Percentiles rank a stretch among this genome's conserved stretches.
Conservation (phyloP, 2,113 vertebrate species). For the Corythornis madagascariensis region DNA sequence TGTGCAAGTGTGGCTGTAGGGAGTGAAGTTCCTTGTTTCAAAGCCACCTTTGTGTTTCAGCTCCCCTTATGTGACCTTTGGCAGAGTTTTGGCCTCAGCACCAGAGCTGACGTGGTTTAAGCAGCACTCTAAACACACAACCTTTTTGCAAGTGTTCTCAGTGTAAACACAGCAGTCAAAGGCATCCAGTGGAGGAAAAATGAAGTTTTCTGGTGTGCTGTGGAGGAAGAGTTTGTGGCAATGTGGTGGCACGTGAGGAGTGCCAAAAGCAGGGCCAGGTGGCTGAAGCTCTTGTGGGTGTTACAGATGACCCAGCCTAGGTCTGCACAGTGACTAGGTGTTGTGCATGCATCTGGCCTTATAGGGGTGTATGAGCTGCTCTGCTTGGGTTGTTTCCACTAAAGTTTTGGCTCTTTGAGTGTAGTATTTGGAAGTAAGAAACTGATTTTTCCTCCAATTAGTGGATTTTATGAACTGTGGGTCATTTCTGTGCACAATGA, state of each 20-base stretch:
- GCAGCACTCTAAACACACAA: accelerated
- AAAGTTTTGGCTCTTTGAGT: not conserved
- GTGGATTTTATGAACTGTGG: not conserved
- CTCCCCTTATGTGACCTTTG: not conserved
- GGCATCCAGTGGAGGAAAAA: not conserved
- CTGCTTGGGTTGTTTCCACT: not conserved
- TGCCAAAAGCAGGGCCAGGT: not conserved
- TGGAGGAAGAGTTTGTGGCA: accelerated
- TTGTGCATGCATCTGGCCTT: not conserved
- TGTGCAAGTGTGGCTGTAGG: not conserved
- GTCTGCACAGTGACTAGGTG: not conserved
- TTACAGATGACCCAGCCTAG: too few species aligned
- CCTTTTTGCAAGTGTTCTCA: not conserved
- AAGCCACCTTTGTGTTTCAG: slow-evolving; percentile 10
- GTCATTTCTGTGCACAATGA: accelerated
- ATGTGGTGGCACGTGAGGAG: accelerated
- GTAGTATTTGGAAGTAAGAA: not conserved
- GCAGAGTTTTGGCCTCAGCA: not conserved
- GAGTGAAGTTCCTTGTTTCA: not conserved
- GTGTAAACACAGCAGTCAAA: not conserved
- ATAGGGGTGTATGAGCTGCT: not conserved
- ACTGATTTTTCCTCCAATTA: not conserved
- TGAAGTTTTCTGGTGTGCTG: not conserved
- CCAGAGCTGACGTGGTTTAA: not conserved
- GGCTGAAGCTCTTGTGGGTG: not conserved